Evolutionary conservation across 2,888 invertebrate genomes (phyloP).

Genomic region (Orchesella flavescens): DNA sequence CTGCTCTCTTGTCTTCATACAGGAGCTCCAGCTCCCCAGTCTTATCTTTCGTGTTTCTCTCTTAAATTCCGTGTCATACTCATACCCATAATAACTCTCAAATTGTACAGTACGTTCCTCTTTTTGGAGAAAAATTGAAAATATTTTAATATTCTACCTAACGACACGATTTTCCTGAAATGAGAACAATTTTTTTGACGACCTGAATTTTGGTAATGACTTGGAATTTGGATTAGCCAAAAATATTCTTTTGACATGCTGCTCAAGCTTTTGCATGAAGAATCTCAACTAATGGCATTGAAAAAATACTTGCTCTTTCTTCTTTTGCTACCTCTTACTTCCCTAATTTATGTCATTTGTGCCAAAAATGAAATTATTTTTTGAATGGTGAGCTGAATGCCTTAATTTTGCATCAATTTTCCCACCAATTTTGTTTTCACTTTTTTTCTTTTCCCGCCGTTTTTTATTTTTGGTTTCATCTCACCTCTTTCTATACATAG

Average conservation of each 20-base stretch:
- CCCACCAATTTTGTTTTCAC: constrained; percentile 12
- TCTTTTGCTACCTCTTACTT: background rate
- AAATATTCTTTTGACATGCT: too few species aligned
- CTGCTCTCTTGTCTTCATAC: background rate
- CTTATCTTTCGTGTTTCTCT: too few species aligned
- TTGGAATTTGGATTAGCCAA: too few species aligned
- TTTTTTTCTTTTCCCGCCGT: background rate
- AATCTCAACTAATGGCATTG: too few species aligned
- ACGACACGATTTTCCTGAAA: background rate
- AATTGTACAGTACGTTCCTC: background rate
- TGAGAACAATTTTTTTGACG: too few species aligned
- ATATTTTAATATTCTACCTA: too few species aligned
- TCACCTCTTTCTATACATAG: constrained; percentile 42
- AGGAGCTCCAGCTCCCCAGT: background rate
- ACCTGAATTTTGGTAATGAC: too few species aligned
- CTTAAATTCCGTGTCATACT: too few species aligned
- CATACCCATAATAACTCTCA: too few species aligned
- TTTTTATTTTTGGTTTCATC: constrained; percentile 25
- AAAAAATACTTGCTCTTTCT: background rate
- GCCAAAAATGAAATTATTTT: background rate
- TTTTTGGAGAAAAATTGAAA: too few species aligned
- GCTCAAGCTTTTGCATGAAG: too few species aligned
- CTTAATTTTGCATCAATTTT: too few species aligned
- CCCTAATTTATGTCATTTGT: background rate
- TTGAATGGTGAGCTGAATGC: background rate